These are phyloP conservation scores for Phylloscopus whistleri DNA, from an alignment of 2,113 vertebrate species.

Conservation along the genomic window DNA sequence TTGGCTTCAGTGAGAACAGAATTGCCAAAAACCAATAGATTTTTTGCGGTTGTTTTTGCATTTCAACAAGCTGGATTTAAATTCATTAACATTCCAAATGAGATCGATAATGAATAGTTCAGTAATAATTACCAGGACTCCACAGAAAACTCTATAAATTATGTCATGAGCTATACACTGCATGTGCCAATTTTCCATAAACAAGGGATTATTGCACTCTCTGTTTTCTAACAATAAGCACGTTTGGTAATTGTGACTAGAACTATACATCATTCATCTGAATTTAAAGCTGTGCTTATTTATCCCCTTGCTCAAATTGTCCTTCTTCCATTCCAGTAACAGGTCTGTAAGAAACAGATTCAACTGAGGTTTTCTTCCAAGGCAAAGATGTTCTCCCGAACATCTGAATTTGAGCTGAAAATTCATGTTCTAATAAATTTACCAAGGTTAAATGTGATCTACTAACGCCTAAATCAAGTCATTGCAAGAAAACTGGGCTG, in stretches of 20 bases:
- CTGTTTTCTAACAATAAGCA: constrained; percentile 58
- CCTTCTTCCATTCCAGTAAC: background rate
- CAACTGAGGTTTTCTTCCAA: background rate
- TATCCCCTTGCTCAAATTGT: background rate
- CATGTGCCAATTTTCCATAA: constrained; percentile 56
- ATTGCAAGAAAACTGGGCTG: background rate
- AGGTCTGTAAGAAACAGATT: background rate
- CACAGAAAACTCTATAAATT: constrained; percentile 51
- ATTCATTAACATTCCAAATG: constrained; percentile 58
- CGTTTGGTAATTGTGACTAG: constrained; percentile 4
- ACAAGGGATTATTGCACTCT: constrained; percentile 23
- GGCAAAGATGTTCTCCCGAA: background rate
- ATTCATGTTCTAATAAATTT: background rate
- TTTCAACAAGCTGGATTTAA: constrained; percentile 50
- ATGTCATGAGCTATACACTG: constrained; percentile 9
- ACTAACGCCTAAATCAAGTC: background rate
- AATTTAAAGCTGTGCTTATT: constrained; percentile 2
- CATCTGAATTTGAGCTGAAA: background rate
- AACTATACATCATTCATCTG: background rate
- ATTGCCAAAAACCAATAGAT: constrained; percentile 19
- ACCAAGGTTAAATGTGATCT: background rate
- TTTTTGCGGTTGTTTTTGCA: constrained; percentile 39
- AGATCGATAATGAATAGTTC: constrained; percentile 60
- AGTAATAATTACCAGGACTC: constrained; percentile 62
- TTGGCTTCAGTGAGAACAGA: background rate